These are phyloP conservation scores for Anas bernieri DNA, from an alignment of 2,797 vertebrate genomes.

Conservation along the genomic window DNA sequence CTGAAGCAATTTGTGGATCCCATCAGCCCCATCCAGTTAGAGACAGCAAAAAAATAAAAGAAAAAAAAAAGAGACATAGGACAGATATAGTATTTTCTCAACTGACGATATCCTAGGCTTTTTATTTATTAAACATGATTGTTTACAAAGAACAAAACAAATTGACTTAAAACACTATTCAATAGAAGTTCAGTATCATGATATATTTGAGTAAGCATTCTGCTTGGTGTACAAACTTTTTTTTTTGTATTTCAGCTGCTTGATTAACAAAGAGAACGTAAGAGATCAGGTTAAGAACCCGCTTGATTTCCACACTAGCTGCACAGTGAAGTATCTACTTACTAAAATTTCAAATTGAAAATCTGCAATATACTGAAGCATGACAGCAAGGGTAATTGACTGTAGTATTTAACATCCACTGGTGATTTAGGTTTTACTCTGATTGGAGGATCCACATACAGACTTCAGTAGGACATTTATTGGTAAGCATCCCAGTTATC, in stretches of 20 bases:
- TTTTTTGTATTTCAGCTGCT: not conserved
- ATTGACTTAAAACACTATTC: not conserved
- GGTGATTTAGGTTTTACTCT: not conserved
- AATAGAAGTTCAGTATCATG: constrained; percentile 21
- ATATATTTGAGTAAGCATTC: constrained; percentile 3
- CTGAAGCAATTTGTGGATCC: constrained; percentile 88
- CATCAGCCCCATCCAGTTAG: constrained; percentile 86
- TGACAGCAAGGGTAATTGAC: not conserved
- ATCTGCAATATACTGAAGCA: not conserved
- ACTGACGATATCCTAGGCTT: constrained; percentile 62
- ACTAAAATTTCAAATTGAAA: constrained; percentile 4
- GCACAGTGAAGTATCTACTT: not conserved
- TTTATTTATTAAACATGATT: constrained; percentile 20
- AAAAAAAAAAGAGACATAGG: constrained; percentile 71
- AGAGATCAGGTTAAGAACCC: not conserved
- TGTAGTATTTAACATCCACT: not conserved
- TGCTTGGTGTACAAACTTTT: not conserved
- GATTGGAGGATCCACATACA: not conserved
- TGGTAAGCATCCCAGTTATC: not conserved
- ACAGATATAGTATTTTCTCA: constrained; percentile 79
- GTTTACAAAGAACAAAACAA: constrained; percentile 66
- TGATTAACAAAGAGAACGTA: constrained; percentile 30
- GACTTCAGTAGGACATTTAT: not conserved
- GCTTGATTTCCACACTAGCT: not conserved
- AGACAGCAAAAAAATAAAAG: constrained; percentile 72